A percentile compares a stretch with the other conserved stretches of the same genome.
phyloP scores from a whole-genome alignment of 2,797 vertebrate species.

The Lithobates pipiens region DNA sequence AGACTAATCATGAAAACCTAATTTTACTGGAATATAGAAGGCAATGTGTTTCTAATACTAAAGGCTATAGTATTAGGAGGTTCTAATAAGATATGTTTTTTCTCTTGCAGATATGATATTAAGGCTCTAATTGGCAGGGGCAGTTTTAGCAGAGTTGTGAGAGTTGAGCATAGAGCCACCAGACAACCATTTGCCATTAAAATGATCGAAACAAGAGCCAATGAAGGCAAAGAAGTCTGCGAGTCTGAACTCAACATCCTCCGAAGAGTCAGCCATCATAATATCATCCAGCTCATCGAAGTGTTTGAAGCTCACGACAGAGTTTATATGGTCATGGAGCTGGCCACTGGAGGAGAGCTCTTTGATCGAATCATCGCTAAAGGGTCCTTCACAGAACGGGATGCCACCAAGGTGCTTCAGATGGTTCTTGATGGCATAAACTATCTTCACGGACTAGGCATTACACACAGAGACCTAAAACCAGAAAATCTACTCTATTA shows the following conservation, averaged over 20 bases:
- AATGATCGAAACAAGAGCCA: conserved; percentile 96
- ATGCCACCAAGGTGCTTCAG: conserved; percentile 93
- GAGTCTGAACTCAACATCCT: conserved; percentile 95
- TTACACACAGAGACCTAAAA: conserved; percentile 96
- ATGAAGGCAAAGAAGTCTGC: conserved; percentile 94
- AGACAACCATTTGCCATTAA: conserved; percentile 97
- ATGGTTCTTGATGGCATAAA: conserved; percentile 96
- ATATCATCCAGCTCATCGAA: conserved; percentile 97
- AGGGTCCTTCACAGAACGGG: conserved; percentile 95
- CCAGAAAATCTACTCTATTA: conserved; percentile 98
- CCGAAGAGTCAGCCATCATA: conserved; percentile 91
- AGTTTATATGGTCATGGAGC: conserved; percentile 98
- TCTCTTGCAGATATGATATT: conserved; percentile 92
- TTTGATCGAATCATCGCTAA: conserved; percentile 96
- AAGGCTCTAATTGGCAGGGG: conserved; percentile 96
- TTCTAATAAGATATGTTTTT: background rate
- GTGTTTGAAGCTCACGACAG: conserved; percentile 96
- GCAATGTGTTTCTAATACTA: background rate
- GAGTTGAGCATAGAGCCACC: conserved; percentile 94
- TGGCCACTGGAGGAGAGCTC: conserved; percentile 95
- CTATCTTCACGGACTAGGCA: conserved; percentile 93
- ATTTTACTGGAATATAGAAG: background rate
- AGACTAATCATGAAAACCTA: background rate
- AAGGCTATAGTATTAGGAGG: background rate
- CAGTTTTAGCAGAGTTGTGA: conserved; percentile 95